Evolutionary conservation across 2,888 invertebrate species (phyloP).

Genomic region (Amphipoea lucens): DNA sequence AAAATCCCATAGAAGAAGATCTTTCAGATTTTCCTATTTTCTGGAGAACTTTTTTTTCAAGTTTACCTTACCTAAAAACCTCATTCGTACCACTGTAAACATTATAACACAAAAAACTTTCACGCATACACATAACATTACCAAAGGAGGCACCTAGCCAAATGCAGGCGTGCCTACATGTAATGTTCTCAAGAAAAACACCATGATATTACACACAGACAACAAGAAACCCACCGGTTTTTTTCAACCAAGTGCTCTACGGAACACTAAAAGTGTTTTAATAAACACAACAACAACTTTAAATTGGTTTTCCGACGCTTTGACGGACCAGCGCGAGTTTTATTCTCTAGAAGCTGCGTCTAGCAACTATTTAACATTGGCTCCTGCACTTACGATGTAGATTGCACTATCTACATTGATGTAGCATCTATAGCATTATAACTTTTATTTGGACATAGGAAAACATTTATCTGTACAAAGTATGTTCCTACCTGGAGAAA

Average conservation of each 20-base stretch:
- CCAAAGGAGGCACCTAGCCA: not conserved
- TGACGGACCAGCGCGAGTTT: conserved; percentile 55
- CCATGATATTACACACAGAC: not conserved
- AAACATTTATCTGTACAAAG: not conserved
- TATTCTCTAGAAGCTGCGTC: conserved; percentile 44
- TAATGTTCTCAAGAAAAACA: not conserved
- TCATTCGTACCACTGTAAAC: too few species aligned
- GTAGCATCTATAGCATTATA: conserved; percentile 11
- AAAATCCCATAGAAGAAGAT: not conserved
- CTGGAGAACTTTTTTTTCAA: not conserved
- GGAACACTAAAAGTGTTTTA: conserved; percentile 59
- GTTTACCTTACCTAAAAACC: not conserved
- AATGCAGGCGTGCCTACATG: not conserved
- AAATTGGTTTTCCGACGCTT: conserved; percentile 63
- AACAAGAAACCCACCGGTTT: conserved; percentile 1
- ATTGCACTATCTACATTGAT: conserved; percentile 36
- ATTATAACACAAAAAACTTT: too few species aligned
- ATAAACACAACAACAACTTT: conserved; percentile 61
- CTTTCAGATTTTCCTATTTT: not conserved
- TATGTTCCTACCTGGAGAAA: too few species aligned
- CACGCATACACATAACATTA: not conserved
- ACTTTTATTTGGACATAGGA: conserved; percentile 9
- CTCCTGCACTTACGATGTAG: conserved; percentile 38
- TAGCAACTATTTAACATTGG: conserved; percentile 50
- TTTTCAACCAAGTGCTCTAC: conserved; percentile 8